Base-by-base conservation (phyloP, 37 sponge, comb jelly and placozoan genomes). In the Lycopodina hypogea region DNA sequence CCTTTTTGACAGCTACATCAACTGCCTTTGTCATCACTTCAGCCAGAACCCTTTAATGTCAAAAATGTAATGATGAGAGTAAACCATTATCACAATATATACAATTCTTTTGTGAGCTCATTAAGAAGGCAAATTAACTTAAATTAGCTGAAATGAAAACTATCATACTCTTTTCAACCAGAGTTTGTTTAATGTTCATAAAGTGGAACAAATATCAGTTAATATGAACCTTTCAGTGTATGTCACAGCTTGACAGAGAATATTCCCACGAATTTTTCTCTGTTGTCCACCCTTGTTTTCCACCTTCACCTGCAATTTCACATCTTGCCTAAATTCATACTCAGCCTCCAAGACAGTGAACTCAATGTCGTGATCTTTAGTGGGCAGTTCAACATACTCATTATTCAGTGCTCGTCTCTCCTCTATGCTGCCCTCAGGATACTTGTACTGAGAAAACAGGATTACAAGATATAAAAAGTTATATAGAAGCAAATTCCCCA, bases 381-480 rank as follows among this genome's bases (percentile, higher is more conserved):
- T 50, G 37, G 68, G 51, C 56, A 78, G 80, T 62, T 75, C 69
- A 11, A 32, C 23, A 33, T 67, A 56, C 35, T 64, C 71, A 18
- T 62, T n/a, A 34, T 71, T 53, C n/a, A 93, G 79, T 39, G 95
- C 83, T 0, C 72, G 76, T 28, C 97, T 68, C 80, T 97, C 97
- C 76, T 75, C 65, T 4, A 62, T 69, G 30, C 76, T 62, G 6
- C 94, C 97, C 62, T 97, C 97, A 39, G 75, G 53, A 55, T 89
- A 77, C 81, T 97, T 97, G 84, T 97, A 97, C 65, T 85, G 58
- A 35, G 12, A 26, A 15, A 22, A n/a, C n/a, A n/a, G n/a, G n/a
- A n/a, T n/a, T n/a, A n/a, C n/a, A n/a, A n/a, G n/a, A n/a, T n/a
- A n/a, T n/a, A n/a, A n/a, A n/a, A n/a, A n/a, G n/a, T n/a, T n/a